phyloP scores from a whole-genome alignment of 1,140 invertebrate species.

The Prorops nasuta region DNA sequence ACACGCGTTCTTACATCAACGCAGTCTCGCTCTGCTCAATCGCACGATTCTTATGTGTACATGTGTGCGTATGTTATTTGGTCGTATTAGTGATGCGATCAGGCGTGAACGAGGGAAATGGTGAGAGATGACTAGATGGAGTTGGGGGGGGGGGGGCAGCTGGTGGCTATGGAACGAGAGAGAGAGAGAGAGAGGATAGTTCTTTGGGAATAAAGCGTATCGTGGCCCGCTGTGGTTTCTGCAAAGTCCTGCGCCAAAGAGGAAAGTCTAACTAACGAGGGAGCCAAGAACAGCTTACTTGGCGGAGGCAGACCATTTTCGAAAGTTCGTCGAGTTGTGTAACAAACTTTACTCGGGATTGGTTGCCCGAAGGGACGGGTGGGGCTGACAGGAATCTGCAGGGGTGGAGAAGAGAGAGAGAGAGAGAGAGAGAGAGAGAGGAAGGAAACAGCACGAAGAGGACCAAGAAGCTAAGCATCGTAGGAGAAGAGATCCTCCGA shows the following conservation, averaged over 20 bases:
- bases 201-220: not conserved
- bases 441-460: slow-evolving; percentile 6
- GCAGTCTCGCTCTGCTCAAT: too few relatives aligned
- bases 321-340: slow-evolving; percentile 54
- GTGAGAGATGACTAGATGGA: too few relatives aligned
- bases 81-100: too few relatives aligned
- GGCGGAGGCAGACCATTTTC: slow-evolving; percentile 51
- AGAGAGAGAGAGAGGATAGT: not conserved
- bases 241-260: slow-evolving; percentile 34
- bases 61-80: too few relatives aligned
- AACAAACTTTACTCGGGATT: slow-evolving; percentile 56
- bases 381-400: slow-evolving; percentile 37
- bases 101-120: too few relatives aligned
- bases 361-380: slow-evolving; percentile 51
- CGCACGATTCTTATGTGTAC: too few relatives aligned
- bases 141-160: too few relatives aligned
- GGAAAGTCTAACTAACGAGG: slow-evolving; percentile 38
- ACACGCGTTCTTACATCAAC: too few relatives aligned
- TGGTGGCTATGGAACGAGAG: too few relatives aligned
- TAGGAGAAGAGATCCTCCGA: slow-evolving; percentile 29
- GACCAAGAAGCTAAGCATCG: slow-evolving; percentile 6
- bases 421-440: slow-evolving; percentile 5
- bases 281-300: slow-evolving; percentile 46
- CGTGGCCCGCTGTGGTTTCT: slow-evolving; percentile 35
- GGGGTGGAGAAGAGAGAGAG: slow-evolving; percentile 14